A percentile compares a stretch with the other conserved stretches of the same genome.
Conservation (phyloP, 2,113 vertebrate genomes). For the Stictonetta naevosa region DNA sequence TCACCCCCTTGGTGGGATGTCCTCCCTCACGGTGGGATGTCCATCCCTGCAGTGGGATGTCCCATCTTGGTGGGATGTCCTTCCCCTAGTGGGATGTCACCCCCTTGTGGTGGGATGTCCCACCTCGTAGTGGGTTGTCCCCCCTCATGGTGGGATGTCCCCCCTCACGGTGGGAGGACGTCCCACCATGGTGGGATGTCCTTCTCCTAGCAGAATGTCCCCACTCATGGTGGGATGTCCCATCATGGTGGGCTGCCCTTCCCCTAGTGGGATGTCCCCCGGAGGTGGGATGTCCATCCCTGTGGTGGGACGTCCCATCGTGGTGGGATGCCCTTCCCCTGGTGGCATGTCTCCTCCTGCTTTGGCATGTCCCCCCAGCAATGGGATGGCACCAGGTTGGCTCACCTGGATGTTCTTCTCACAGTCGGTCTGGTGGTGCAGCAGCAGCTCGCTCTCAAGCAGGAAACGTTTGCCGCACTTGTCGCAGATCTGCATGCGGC, state of each 20-base stretch:
- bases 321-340: no score
- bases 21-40: neutral
- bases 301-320: neutral
- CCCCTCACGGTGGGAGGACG: neutral
- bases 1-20: neutral
- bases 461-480: conserved; percentile 95
- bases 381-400: neutral
- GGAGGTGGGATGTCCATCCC: neutral
- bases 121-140: neutral
- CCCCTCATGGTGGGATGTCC: neutral
- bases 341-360: no score
- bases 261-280: neutral
- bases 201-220: neutral
- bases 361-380: neutral
- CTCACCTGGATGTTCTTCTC: conserved; percentile 97
- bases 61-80: neutral
- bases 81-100: neutral
- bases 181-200: neutral
- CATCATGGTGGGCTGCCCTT: neutral
- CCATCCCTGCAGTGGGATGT: neutral
- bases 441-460: conserved; percentile 92
- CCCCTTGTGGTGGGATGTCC: neutral
- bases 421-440: conserved; percentile 96
- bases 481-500: conserved; percentile 96
- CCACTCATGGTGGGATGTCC: neutral